A percentile compares a stretch with the other conserved stretches of the same genome.
Evolutionary conservation across 1,140 invertebrate species (phyloP).

Genomic region (Dreissena polymorpha): DNA sequence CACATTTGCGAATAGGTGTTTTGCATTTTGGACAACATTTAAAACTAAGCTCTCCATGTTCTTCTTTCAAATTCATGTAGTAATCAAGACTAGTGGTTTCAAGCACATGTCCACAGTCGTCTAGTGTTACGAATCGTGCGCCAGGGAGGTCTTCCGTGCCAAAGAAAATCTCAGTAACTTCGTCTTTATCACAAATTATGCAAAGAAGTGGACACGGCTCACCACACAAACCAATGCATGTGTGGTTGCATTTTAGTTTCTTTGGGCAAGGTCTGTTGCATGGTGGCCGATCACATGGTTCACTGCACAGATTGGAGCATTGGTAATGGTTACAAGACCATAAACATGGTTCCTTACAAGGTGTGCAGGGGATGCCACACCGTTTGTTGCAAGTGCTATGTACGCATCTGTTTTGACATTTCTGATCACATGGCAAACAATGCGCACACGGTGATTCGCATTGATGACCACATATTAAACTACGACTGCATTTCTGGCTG

Average conservation of each 20-base stretch:
- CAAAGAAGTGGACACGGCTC: conserved; percentile 83
- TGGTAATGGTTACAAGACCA: conserved; percentile 81
- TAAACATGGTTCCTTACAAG: conserved; percentile 74
- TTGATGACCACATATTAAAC: conserved; percentile 77
- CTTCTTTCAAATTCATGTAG: conserved; percentile 81
- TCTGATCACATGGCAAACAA: conserved; percentile 84
- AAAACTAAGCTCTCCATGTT: conserved; percentile 79
- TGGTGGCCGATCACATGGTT: conserved; percentile 82
- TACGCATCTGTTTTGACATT: conserved; percentile 82
- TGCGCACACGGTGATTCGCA: conserved; percentile 66
- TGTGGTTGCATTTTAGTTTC: conserved; percentile 82
- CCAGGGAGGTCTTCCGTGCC: conserved; percentile 75
- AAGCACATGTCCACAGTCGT: conserved; percentile 66
- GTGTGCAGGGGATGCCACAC: conserved; percentile 72
- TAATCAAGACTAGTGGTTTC: conserved; percentile 62
- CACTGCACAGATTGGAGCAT: conserved; percentile 82
- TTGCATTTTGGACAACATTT: conserved; percentile 85
- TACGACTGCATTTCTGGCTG: conserved; percentile 66
- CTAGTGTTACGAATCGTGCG: conserved; percentile 63
- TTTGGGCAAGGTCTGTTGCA: conserved; percentile 78
- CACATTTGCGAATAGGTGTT: conserved; percentile 83
- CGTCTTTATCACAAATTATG: conserved; percentile 68
- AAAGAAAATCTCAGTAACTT: conserved; percentile 81
- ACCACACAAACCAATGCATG: conserved; percentile 82
- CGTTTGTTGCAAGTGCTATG: conserved; percentile 80